These are phyloP conservation scores for Leptura quadrifasciata DNA, from an alignment of 2,888 invertebrate species.

Conservation along the genomic window DNA sequence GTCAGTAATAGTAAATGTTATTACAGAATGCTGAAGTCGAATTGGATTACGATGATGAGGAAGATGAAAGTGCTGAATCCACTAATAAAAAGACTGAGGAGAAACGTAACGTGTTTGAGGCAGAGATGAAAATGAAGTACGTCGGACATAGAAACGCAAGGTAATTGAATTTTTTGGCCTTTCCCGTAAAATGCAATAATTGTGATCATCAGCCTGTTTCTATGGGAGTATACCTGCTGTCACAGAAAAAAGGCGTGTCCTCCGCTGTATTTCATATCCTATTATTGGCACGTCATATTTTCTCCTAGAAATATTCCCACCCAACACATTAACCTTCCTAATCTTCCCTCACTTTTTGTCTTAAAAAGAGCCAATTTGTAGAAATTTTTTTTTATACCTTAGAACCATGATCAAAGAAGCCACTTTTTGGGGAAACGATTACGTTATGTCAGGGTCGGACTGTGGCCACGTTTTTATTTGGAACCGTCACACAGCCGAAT, in stretches of 20 bases:
- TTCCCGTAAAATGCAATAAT: too few relatives aligned
- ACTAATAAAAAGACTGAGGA: constrained; percentile 57
- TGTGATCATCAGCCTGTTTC: too few relatives aligned
- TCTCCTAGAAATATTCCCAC: too few relatives aligned
- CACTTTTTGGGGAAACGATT: constrained; percentile 88
- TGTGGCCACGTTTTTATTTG: constrained; percentile 92
- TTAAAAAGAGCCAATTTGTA: not conserved
- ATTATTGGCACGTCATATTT: too few relatives aligned
- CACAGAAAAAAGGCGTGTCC: too few relatives aligned
- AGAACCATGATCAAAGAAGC: constrained; percentile 91
- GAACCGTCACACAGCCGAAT: constrained; percentile 82
- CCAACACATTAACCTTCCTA: too few relatives aligned
- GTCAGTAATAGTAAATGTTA: constrained; percentile 23
- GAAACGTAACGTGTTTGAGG: constrained; percentile 68
- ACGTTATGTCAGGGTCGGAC: constrained; percentile 91
- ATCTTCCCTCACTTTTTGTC: too few relatives aligned
- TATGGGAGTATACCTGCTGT: too few relatives aligned
- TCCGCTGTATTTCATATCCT: too few relatives aligned
- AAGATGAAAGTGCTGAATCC: constrained; percentile 47
- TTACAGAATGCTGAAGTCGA: constrained; percentile 65
- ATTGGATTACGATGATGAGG: constrained; percentile 68
- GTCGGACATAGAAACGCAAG: constrained; percentile 88
- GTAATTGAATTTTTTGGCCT: constrained; percentile 66
- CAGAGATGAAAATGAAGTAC: constrained; percentile 81
- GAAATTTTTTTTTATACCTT: not conserved